Base-by-base conservation (phyloP, 1,140 invertebrate genomes). In the Aphaenogaster floridana region DNA sequence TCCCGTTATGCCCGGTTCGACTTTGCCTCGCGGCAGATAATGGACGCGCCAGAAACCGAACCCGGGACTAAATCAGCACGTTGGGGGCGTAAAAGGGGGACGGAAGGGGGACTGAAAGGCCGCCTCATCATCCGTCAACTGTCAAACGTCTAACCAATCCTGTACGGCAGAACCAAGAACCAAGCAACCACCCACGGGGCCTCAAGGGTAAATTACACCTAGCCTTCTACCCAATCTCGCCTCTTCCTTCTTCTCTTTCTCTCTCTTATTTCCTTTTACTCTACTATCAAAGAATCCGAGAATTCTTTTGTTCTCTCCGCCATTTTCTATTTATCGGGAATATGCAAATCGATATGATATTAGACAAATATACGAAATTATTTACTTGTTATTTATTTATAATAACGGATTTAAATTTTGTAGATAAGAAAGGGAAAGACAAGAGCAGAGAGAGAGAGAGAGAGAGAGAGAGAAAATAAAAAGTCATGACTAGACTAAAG, bases 51-150 rank as follows among this genome's bases (percentile, higher is more conserved):
- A 77, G 78, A 86, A 86, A 80, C 80, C 88, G 90, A 86, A 83
- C 63, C 85, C 42, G 68, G 52, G 81, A 77, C 80, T 69, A 80
- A 72, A 85, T 72, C 81, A 86, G 59, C 64, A 88, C 69, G 90
- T 91, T 83, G 89, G 79, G 91, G 93, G 92, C 91, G 92, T 90
- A 91, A 88, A 89, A 79, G 90, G 86, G 86, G 83, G 83, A 57
- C 17, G 36, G 21, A 81, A 88, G 84, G 80, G 90, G 89, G 83
- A 90, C 90, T 93, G 90, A 93, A 89, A 93, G 94, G 94, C 94
- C 93, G 94, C 91, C 94, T 95, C 92, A 93, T 95, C 93, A 95
- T 95, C 92, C 94, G 94, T 95, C 95, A 95, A 95, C 91, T 95
- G 95, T 95, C 95, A 94, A 93, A 93, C 93, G 87, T 91, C 91